These are phyloP conservation scores for Etheostoma perlongum DNA, from an alignment of 2,797 vertebrate species.

Conservation along the genomic window DNA sequence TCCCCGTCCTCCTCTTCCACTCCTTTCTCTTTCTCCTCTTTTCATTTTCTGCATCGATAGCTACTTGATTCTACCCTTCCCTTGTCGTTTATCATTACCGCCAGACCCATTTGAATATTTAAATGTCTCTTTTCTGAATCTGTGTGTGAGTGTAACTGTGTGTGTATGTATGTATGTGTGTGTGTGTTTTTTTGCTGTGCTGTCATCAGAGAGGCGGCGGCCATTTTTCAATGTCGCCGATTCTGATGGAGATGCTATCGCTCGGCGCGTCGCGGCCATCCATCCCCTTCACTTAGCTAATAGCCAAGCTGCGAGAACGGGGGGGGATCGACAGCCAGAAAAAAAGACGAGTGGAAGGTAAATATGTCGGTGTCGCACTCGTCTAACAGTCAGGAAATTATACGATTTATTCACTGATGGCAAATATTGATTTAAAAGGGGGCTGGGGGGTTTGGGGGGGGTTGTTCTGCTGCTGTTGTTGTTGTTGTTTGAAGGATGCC, in stretches of 20 bases:
- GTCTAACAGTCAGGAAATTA: conserved; percentile 83
- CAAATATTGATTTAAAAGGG: conserved; percentile 85
- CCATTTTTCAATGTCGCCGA: conserved; percentile 85
- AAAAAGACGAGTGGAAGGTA: conserved; percentile 68
- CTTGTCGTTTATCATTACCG: conserved; percentile 88
- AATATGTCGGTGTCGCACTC: conserved; percentile 74
- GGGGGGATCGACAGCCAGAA: conserved; percentile 57
- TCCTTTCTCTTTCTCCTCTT: conserved; percentile 75
- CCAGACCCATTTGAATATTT: conserved; percentile 86
- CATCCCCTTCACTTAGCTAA: conserved; percentile 88
- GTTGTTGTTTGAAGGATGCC: conserved; percentile 80
- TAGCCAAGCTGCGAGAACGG: conserved; percentile 72
- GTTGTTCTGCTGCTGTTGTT: conserved; percentile 61
- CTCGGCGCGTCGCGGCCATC: conserved; percentile 79
- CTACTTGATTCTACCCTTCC: conserved; percentile 87
- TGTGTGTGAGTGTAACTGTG: conserved; percentile 32
- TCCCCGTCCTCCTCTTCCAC: conserved; percentile 49
- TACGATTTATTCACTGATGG: conserved; percentile 85
- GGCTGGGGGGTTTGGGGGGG: too few species aligned
- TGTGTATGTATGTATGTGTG: conserved; percentile 42
- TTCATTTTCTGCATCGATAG: conserved; percentile 90
- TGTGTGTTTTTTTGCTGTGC: conserved; percentile 67
- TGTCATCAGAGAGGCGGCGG: conserved; percentile 81
- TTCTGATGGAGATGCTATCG: conserved; percentile 87
- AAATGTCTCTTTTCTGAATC: conserved; percentile 77